Percentiles rank a stretch among this genome's conserved stretches.
Evolutionary conservation across 2,888 invertebrate genomes (phyloP).

Genomic region (Parasteatoda lunata): DNA sequence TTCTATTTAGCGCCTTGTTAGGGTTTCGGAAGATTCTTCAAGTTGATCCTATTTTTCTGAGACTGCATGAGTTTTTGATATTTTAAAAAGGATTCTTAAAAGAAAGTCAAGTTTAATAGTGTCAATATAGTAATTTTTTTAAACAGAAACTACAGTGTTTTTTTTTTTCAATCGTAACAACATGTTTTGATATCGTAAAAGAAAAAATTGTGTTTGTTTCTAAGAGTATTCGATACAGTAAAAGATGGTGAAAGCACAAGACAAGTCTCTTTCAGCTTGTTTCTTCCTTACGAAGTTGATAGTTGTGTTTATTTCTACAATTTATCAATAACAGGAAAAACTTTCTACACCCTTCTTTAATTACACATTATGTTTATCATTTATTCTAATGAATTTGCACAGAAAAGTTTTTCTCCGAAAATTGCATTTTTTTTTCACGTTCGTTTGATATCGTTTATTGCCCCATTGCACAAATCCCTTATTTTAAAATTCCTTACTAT

Average conservation of each 20-base stretch:
- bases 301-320: background rate
- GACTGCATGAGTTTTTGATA: too few relatives aligned
- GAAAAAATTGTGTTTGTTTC: too few relatives aligned
- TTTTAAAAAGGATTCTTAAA: too few relatives aligned
- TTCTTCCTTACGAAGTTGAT: background rate
- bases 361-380: background rate
- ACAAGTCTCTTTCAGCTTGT: background rate
- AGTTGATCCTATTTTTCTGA: too few relatives aligned
- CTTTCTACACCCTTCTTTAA: background rate
- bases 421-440: background rate
- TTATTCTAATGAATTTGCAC: conserved; percentile 20
- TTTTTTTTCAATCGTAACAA: too few relatives aligned
- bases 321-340: background rate
- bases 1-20: too few relatives aligned
- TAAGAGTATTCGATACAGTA: too few relatives aligned
- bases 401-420: background rate
- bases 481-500: conserved; percentile 26
- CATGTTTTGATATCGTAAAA: too few relatives aligned
- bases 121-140: too few relatives aligned
- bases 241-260: background rate
- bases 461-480: conserved; percentile 12
- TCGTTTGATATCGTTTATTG: conserved; percentile 8
- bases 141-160: too few relatives aligned
- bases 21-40: too few relatives aligned
- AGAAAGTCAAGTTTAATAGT: too few relatives aligned